Conservation (phyloP, 2,113 vertebrate genomes). For the Xiphophorus maculatus region DNA sequence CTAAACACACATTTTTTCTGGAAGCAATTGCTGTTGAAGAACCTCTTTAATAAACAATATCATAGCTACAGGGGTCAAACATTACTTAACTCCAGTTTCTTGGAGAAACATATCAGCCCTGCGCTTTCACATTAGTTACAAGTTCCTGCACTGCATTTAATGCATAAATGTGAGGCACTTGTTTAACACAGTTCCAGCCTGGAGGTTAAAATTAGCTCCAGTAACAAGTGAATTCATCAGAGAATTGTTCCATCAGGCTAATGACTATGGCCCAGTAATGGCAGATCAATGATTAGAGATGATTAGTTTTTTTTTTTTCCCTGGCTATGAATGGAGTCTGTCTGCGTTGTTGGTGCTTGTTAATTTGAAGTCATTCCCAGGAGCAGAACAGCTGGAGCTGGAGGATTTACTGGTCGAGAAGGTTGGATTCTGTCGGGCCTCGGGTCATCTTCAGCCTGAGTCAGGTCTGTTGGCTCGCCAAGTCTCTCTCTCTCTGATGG, state of each 20-base stretch:
- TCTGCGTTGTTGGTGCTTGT: conserved; percentile 29
- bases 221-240: conserved; percentile 27
- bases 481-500: conserved; percentile 56
- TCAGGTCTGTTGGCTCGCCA: conserved; percentile 53
- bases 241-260: conserved; percentile 55
- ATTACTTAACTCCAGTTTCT: background rate
- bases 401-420: conserved; percentile 55
- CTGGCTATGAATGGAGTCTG: conserved; percentile 43
- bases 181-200: conserved; percentile 18
- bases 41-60: conserved; percentile 10
- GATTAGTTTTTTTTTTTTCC: conserved; percentile 51
- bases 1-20: background rate
- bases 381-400: conserved; percentile 68
- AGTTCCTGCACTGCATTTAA: conserved; percentile 9
- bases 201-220: conserved; percentile 33
- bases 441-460: conserved; percentile 41
- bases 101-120: background rate
- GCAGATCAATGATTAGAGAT: conserved; percentile 61
- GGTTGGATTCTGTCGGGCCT: conserved; percentile 52
- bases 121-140: conserved; percentile 6
- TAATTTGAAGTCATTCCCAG: conserved; percentile 55
- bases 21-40: conserved; percentile 21
- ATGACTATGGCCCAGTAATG: conserved; percentile 43
- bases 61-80: background rate
- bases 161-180: background rate